Evolutionary conservation across 2,113 vertebrate genomes (phyloP).

Genomic region (Lasiurus borealis): DNA sequence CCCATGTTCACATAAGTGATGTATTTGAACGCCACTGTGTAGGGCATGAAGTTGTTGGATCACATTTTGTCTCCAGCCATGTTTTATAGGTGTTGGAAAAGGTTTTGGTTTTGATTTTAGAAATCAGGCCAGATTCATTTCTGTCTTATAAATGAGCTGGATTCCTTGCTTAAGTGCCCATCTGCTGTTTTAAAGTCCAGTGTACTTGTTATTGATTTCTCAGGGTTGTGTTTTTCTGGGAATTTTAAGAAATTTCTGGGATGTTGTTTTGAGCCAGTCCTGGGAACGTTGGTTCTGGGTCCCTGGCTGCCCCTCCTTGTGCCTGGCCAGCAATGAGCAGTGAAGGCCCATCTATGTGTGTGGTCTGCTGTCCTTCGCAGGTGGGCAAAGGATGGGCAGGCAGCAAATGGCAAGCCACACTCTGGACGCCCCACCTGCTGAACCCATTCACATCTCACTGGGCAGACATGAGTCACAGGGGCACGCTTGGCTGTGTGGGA

Average conservation of each 20-base stretch:
- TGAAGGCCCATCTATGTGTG: neutral
- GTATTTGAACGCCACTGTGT: neutral
- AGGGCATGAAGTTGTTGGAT: neutral
- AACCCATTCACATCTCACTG: neutral
- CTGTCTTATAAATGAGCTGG: accelerated
- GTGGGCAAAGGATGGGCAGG: neutral
- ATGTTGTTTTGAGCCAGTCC: neutral
- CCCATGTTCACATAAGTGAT: neutral
- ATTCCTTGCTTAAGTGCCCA: neutral
- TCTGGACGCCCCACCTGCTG: neutral
- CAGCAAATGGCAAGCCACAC: accelerated
- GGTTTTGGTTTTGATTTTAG: neutral
- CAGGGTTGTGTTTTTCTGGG: neutral
- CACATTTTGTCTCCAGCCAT: neutral
- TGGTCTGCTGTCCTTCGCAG: neutral
- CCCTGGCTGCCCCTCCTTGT: neutral
- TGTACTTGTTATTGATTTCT: neutral
- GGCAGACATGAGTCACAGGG: neutral
- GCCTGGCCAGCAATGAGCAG: accelerated
- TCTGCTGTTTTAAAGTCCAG: too few relatives aligned
- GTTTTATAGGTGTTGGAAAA: neutral
- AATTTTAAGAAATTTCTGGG: neutral
- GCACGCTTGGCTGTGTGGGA: neutral
- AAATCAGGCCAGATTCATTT: neutral
- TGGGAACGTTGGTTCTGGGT: neutral